Base-by-base conservation (phyloP, 2,888 invertebrate species). In the Macrophya annulata region DNA sequence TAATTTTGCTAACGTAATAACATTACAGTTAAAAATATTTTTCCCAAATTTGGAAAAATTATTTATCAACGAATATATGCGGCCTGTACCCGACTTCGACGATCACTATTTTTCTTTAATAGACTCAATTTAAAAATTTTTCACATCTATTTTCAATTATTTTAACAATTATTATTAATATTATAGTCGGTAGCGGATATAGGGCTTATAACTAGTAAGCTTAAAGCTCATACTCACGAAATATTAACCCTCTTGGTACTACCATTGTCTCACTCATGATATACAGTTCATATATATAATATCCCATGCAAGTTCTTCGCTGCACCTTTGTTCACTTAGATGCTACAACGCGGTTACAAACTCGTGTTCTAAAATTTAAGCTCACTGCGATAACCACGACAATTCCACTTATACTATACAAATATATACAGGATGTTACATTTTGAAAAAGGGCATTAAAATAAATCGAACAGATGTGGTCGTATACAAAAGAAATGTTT, bases 251-350 rank as follows among this genome's bases (percentile, higher is more conserved):
- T 74, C 43, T 43, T 74, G 31, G 31, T 55, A 17, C 9, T 43
- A 21, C 72, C 72, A 74, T 74, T 74, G 72, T 74, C 72, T 74
- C n/a, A n/a, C 43, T 74, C 9, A 17, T 74, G 72, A 74, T 74
- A 74, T 45, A 74, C 21, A 43, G 43, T n/a, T 31, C 72, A 21
- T 21, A 45, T 74, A 45, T 74, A 74, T 43, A 74, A 74, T 31
- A 31, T 31, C 31, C 31, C 31, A 31, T 71, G 45, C 72, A 12
- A 21, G 72, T 74, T 45, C 72, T 74, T 74, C 72, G 45, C 21
- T 74, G 25, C 45, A 74, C 45, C 72, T 74, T 74, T 74, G 72
- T 74, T 45, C 31, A 8, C 45, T 15, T 43, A 45, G n/a, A 10
- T 74, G 15, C 21, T 43, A 12, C 21, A 45, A 4, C 72, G 72